phyloP scores from a whole-genome alignment of 2,113 vertebrate species.

The Bubo bubo region DNA sequence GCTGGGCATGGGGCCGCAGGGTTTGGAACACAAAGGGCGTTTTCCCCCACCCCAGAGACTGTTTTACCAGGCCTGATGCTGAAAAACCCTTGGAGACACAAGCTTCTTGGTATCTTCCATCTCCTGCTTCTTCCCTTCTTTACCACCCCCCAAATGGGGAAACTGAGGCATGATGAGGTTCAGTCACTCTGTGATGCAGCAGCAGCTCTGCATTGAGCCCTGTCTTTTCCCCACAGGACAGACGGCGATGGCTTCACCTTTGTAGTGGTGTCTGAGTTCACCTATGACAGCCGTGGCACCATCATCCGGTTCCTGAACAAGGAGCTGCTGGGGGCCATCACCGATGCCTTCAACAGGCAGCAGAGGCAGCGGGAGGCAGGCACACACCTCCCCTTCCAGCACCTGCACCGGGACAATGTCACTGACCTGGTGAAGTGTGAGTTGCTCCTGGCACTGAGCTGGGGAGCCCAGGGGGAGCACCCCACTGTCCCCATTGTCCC shows the following conservation, averaged over 20 bases:
- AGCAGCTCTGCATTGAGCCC: background rate
- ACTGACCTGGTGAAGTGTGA: conserved; percentile 48
- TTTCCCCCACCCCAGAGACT: background rate
- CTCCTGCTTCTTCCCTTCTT: background rate
- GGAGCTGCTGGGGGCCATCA: background rate
- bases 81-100: background rate
- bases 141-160: background rate
- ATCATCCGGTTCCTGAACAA: conserved; percentile 17
- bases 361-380: fast-evolving
- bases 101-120: background rate
- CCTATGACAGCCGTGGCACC: background rate
- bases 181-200: background rate
- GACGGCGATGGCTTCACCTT: background rate
- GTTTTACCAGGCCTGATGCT: background rate
- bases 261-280: background rate
- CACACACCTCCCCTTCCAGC: background rate
- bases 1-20: background rate
- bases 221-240: background rate
- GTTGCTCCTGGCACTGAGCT: background rate
- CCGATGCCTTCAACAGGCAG: background rate
- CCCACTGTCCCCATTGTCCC: background rate
- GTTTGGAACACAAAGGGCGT: background rate
- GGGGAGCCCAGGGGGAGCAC: fast-evolving
- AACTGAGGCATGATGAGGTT: background rate
- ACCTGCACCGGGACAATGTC: background rate